A percentile compares a stretch with the other conserved stretches of the same genome.
Evolutionary conservation across 2,797 vertebrate species (phyloP).

Genomic region (Scomberomorus guttatus): DNA sequence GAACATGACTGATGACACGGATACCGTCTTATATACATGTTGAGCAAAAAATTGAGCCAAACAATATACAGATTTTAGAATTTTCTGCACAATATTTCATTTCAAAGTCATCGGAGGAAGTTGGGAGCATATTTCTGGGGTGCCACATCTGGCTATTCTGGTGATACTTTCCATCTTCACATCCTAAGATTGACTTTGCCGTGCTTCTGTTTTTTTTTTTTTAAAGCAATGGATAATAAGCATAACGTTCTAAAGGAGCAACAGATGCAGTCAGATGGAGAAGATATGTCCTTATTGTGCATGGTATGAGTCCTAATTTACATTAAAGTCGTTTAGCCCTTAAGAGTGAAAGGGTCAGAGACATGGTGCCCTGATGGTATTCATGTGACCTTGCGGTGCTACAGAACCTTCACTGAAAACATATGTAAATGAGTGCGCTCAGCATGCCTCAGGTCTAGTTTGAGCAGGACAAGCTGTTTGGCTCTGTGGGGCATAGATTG

Average conservation of each 20-base stretch:
- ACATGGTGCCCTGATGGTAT: conserved; percentile 36
- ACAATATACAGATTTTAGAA: conserved; percentile 66
- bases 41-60: conserved; percentile 58
- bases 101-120: conserved; percentile 44
- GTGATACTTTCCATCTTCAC: conserved; percentile 26
- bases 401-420: conserved; percentile 44
- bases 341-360: conserved; percentile 38
- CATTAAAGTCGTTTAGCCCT: conserved; percentile 24
- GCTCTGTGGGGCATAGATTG: conserved; percentile 36
- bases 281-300: conserved; percentile 19
- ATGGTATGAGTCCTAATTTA: conserved; percentile 32
- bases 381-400: conserved; percentile 46
- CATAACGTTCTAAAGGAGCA: conserved; percentile 13
- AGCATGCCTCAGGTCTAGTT: conserved; percentile 39
- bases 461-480: conserved; percentile 60
- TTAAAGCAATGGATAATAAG: conserved; percentile 9
- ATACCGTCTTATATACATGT: conserved; percentile 59
- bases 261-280: conserved; percentile 5
- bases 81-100: conserved; percentile 58
- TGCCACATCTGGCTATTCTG: conserved; percentile 29
- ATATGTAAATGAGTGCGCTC: conserved; percentile 57
- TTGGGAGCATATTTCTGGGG: conserved; percentile 46
- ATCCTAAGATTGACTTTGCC: conserved; percentile 31
- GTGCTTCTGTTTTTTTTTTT: neutral
- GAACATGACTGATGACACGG: conserved; percentile 78